Percentiles rank a stretch among this genome's conserved stretches.
Evolutionary conservation across 2,113 vertebrate genomes (phyloP).

Genomic region (Stigmatopora nigra): DNA sequence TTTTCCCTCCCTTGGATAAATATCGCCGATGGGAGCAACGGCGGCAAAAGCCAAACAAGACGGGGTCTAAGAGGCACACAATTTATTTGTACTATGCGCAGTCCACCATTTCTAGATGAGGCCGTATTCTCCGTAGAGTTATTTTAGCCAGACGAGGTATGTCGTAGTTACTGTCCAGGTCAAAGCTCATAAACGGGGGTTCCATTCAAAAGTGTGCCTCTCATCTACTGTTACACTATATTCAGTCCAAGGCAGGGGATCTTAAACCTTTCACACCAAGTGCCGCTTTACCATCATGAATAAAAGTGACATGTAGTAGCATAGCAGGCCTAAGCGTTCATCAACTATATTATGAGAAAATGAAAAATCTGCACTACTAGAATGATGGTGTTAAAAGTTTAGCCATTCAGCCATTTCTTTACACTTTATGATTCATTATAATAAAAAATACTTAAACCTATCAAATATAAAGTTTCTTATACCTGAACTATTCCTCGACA

Average conservation of each 20-base stretch:
- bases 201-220: neutral
- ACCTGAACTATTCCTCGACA: too few relatives aligned
- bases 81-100: conserved; percentile 49
- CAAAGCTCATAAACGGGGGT: conserved; percentile 31
- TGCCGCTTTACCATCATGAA: neutral
- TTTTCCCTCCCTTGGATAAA: conserved; percentile 54
- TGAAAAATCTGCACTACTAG: neutral
- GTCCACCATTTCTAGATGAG: conserved; percentile 34
- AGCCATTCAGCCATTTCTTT: too few relatives aligned
- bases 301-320: neutral
- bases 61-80: conserved; percentile 46
- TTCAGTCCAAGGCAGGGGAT: neutral
- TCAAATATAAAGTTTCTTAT: too few relatives aligned
- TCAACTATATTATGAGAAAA: neutral
- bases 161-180: conserved; percentile 24
- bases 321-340: neutral
- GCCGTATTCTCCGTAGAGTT: conserved; percentile 22
- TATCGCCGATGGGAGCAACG: conserved; percentile 48
- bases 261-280: neutral
- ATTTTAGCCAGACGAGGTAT: conserved; percentile 33
- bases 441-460: too few relatives aligned
- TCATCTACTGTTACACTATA: neutral
- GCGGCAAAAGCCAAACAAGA: conserved; percentile 42
- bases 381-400: neutral
- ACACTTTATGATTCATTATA: too few relatives aligned